Evolutionary conservation across 2,888 invertebrate genomes (phyloP), one percentile per base, ranked within the genome.

Genomic region (Parochlus steinenii): DNA sequence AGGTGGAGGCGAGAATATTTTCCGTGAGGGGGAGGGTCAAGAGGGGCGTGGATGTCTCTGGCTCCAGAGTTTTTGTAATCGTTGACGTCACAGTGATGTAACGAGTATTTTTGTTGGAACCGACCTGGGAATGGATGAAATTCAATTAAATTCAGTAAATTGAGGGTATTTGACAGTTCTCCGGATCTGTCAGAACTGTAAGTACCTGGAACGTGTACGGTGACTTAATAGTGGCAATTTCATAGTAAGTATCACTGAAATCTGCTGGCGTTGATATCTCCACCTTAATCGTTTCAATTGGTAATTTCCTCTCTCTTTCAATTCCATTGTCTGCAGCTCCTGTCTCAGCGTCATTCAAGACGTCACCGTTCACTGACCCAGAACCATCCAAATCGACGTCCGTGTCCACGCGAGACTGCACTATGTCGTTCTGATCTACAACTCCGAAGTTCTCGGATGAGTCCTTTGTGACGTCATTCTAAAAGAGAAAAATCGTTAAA

Each of bases 141-240:
- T 7, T 20, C 22, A 31, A 31, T 14, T 31, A 10, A 12, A 31
- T 30, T 23, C n/a, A n/a, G n/a, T n/a, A n/a, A n/a, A n/a, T n/a
- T n/a, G n/a, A n/a, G n/a, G n/a, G n/a, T 16, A 10, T 8, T 12
- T 14, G 12, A 16, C 17, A 17, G 22, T 3, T 18, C 22, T 16
- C 17, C 16, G n/a, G n/a, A n/a, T n/a, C n/a, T n/a, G n/a, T n/a
- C n/a, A n/a, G n/a, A n/a, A n/a, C n/a, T n/a, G n/a, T n/a, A n/a
- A n/a, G n/a, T 64, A 83, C 86, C 74, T 86, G 85, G 60, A 86
- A 87, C 38, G 81, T 76, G 50, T 85, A 87, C 4, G 87, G 86
- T 40, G 85, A 83, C 56, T 81, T 83, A 44, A 87, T 80, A 3
- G 87, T 87, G 24, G 85, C 86, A 47, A 87, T 81, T 65, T 87